Percentiles rank a stretch among this genome's conserved stretches.
phyloP scores from a whole-genome alignment of 2,113 vertebrate genomes.

The Rhinoderma darwinii region DNA sequence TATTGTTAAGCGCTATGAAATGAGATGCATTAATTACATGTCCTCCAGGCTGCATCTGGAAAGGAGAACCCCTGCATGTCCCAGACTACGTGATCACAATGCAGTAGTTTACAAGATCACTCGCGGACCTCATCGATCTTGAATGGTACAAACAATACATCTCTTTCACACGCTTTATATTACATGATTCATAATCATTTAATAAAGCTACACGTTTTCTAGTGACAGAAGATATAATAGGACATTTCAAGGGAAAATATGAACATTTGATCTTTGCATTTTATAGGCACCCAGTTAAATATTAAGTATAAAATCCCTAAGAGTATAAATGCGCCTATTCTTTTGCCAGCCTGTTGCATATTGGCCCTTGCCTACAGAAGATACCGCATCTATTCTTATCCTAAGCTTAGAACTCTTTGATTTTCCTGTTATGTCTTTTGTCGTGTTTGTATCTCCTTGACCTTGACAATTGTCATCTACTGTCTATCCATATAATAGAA shows the following conservation, averaged over 20 bases:
- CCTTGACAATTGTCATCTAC: background rate
- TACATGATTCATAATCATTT: conserved; percentile 58
- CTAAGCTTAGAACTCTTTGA: background rate
- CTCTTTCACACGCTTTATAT: conserved; percentile 68
- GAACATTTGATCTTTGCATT: background rate
- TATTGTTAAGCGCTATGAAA: conserved; percentile 64
- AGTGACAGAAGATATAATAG: background rate
- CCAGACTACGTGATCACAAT: conserved; percentile 73
- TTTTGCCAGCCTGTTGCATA: background rate
- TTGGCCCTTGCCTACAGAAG: background rate
- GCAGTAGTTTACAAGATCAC: conserved; percentile 65
- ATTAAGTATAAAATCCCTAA: too few species aligned
- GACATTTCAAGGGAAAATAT: background rate
- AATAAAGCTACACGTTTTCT: background rate
- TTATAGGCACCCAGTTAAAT: too few species aligned
- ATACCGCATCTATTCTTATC: background rate
- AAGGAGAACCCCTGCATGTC: conserved; percentile 63
- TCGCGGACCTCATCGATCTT: conserved; percentile 64
- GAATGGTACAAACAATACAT: conserved; percentile 68
- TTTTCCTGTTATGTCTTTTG: background rate
- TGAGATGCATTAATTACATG: conserved; percentile 72
- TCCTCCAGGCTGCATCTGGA: conserved; percentile 68
- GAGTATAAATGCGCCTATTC: too few species aligned
- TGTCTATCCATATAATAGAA: background rate
- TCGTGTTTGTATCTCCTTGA: background rate